Percentiles rank a stretch among this genome's conserved stretches.
These are phyloP conservation scores for Drosophila triauraria DNA, from an alignment of 1,140 invertebrate species.

Conservation along the genomic window DNA sequence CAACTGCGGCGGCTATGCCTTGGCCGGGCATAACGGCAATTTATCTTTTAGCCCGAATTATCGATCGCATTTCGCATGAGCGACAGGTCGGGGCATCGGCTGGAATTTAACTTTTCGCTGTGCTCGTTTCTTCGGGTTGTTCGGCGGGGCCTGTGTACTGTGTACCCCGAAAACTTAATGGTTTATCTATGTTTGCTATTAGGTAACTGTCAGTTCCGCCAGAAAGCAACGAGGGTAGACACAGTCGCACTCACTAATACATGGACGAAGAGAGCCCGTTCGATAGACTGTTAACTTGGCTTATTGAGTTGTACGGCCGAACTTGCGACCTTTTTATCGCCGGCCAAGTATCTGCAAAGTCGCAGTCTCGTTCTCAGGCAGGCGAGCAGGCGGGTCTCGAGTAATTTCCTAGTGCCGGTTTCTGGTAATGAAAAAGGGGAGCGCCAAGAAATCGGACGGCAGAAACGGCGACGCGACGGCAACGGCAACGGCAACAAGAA, in stretches of 20 bases:
- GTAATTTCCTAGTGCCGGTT: constrained; percentile 73
- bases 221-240: constrained; percentile 27
- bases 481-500: constrained; percentile 27
- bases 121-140: constrained; percentile 33
- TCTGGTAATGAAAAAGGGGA: constrained; percentile 72
- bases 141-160: constrained; percentile 4
- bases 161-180: constrained; percentile 72
- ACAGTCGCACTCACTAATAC: background rate
- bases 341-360: constrained; percentile 77
- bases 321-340: constrained; percentile 76
- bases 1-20: constrained; percentile 58
- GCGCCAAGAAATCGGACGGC: constrained; percentile 38
- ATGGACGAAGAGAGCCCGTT: constrained; percentile 12
- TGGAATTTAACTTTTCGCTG: constrained; percentile 56
- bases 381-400: constrained; percentile 40
- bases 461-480: background rate
- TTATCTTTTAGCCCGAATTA: constrained; percentile 83
- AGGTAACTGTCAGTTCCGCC: constrained; percentile 82
- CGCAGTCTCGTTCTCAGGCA: constrained; percentile 22
- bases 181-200: constrained; percentile 83
- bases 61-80: constrained; percentile 73
- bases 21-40: constrained; percentile 53
- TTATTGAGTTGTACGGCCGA: constrained; percentile 75
- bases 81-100: constrained; percentile 32
- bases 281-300: constrained; percentile 81